Evolutionary conservation across 2,797 vertebrate genomes (phyloP).

Genomic region (Melopsittacus undulatus): DNA sequence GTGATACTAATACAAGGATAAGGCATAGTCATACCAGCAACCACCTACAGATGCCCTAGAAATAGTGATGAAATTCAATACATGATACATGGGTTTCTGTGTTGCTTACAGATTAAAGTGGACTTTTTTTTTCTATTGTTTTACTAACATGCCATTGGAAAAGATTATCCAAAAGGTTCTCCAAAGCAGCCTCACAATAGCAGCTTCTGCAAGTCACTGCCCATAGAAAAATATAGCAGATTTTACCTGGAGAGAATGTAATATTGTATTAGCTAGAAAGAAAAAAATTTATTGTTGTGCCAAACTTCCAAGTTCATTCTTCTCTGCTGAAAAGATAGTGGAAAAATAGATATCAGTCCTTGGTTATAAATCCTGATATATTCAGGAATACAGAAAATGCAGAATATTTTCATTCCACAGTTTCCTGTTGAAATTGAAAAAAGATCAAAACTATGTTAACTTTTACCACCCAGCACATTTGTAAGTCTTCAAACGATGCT

Average conservation of each 20-base stretch:
- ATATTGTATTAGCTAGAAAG: not conserved
- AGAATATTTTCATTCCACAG: not conserved
- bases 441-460: not conserved
- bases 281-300: not conserved
- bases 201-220: not conserved
- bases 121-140: not conserved
- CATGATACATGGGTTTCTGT: not conserved
- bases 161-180: not conserved
- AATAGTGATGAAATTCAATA: constrained; percentile 17
- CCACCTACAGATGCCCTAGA: constrained; percentile 2
- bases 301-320: not conserved
- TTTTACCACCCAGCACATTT: not conserved
- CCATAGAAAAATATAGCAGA: not conserved
- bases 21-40: not conserved
- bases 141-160: not conserved
- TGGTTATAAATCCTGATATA: not conserved
- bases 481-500: not conserved
- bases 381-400: not conserved
- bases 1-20: not conserved
- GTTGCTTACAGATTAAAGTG: not conserved
- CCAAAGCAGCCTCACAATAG: not conserved
- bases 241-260: not conserved
- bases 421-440: not conserved
- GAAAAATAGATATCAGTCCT: not conserved
- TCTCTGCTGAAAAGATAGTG: not conserved